These are phyloP conservation scores for Meleagris gallopavo DNA, from an alignment of 2,113 vertebrate species.

Conservation along the genomic window DNA sequence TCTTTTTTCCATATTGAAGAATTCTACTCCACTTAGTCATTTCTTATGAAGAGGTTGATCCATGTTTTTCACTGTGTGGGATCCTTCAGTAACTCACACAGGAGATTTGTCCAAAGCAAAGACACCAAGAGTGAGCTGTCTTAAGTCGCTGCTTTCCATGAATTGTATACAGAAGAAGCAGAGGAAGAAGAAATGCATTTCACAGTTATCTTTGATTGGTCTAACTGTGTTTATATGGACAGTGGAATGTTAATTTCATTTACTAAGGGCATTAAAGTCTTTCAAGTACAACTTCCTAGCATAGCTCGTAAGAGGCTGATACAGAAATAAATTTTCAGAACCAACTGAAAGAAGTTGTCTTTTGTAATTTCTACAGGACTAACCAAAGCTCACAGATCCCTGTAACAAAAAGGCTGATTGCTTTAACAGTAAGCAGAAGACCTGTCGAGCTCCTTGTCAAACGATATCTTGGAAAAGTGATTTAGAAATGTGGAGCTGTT, in stretches of 20 bases:
- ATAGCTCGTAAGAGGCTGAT: not conserved
- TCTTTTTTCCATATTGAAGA: not conserved
- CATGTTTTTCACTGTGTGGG: not conserved
- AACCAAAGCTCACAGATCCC: not conserved
- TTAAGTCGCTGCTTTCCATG: not conserved
- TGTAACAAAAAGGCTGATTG: fast-evolving
- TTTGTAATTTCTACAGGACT: not conserved
- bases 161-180: not conserved
- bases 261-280: not conserved
- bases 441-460: not conserved
- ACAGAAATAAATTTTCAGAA: not conserved
- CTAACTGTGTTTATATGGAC: not conserved
- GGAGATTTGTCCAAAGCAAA: not conserved
- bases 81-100: not conserved
- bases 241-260: not conserved
- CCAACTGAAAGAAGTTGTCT: not conserved
- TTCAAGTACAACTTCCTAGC: not conserved
- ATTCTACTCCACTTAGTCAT: not conserved
- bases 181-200: not conserved
- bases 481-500: not conserved
- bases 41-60: not conserved
- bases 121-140: not conserved
- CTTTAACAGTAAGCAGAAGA: not conserved
- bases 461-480: not conserved
- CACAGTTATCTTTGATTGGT: not conserved